Evolutionary conservation across 2,888 invertebrate genomes (phyloP).

Genomic region (Cephus nigrinus): DNA sequence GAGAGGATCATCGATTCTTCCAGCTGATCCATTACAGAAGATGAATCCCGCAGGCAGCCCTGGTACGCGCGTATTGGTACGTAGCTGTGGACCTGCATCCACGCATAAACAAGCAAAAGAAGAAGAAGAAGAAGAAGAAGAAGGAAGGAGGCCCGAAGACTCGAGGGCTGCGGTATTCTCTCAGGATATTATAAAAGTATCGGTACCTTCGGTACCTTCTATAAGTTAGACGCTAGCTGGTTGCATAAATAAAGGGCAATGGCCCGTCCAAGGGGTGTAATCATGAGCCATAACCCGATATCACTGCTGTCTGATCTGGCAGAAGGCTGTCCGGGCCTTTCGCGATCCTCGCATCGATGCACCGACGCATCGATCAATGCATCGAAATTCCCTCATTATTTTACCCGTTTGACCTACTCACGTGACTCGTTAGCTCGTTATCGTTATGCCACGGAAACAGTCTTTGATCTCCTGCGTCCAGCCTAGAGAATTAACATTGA

Average conservation of each 20-base stretch:
- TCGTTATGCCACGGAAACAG: background rate
- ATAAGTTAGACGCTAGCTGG: constrained; percentile 20
- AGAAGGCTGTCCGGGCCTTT: constrained; percentile 5
- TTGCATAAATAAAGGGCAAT: constrained; percentile 41
- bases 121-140: background rate
- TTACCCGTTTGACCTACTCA: constrained; percentile 37
- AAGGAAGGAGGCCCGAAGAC: background rate
- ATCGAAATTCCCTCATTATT: constrained; percentile 31
- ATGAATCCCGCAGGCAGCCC: too few relatives aligned
- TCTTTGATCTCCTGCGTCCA: too few relatives aligned
- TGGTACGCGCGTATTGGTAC: too few relatives aligned
- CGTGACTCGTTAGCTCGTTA: constrained; percentile 31
- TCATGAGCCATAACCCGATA: constrained; percentile 47
- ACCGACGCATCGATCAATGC: background rate
- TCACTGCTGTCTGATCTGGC: constrained; percentile 40
- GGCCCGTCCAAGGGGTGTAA: constrained; percentile 39
- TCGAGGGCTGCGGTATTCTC: background rate
- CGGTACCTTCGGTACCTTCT: constrained; percentile 5
- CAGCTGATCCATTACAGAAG: too few relatives aligned
- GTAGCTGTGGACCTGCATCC: background rate
- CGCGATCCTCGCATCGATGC: background rate
- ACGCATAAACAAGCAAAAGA: constrained; percentile 9
- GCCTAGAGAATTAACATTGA: too few relatives aligned
- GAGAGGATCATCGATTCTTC: too few relatives aligned
- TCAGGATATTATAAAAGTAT: constrained; percentile 21